Base-by-base conservation (phyloP, 1,140 invertebrate species). In the Apis laboriosa region DNA sequence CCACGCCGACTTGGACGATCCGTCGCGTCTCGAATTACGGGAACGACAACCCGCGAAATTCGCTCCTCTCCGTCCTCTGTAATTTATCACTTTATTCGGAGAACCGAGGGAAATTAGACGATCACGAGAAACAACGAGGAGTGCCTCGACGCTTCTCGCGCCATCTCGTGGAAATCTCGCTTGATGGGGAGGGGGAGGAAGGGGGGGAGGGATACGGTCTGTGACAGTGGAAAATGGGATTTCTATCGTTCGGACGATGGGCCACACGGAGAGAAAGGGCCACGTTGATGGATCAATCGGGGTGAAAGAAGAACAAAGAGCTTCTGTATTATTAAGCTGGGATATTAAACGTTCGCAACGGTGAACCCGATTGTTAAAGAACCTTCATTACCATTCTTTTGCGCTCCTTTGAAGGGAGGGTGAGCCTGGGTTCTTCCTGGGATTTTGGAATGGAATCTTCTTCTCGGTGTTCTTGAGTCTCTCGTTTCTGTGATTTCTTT, bases 201-300 rank as follows among this genome's bases (percentile, higher is more conserved):
- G 81, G 84, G 84, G 86, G 86, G 86, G 84, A 70, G 81, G 67
- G 34, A 2, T 34, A 66, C 68, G 71, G 77, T 84, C 81, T 77
- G 88, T 86, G 88, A 89, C 87, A 85, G 85, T 89, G 74, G 88
- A 89, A 89, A 89, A 89, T 89, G 85, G 83, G 85, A 89, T 89
- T 89, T 89, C 88, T 83, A 89, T 89, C 88, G 87, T 88, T 86
- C 66, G 78, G 55, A 68, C 79, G 79, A 77, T 84, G 88, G 70
- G 70, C 64, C 79, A 70, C 83, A 86, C 85, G 77, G 88, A 89
- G 82, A 74, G 75, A 85, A 85, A 53, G 81, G 77, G 19, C 70
- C 24, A 56, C 61, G 34, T 34, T 43, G 34, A 5, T 7, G 67
- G 71, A 83, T 73, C 86, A 86, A 88, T 88, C 78, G 51, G 72